Evolutionary conservation across 2,888 invertebrate genomes (phyloP).

Genomic region (Eupithecia pulchellata): DNA sequence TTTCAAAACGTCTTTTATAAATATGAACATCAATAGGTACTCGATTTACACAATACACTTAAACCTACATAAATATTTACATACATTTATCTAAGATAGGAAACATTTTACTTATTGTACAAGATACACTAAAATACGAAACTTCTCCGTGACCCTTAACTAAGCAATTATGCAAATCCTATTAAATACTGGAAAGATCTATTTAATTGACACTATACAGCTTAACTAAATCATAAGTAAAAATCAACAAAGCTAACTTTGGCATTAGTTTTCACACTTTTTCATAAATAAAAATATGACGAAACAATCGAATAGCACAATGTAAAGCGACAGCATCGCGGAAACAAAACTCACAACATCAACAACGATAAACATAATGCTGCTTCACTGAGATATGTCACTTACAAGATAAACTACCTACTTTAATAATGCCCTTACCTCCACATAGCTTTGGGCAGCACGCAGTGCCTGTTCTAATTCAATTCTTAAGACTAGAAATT

Average conservation of each 20-base stretch:
- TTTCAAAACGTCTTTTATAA: slow-evolving; percentile 62
- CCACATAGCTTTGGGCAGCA: slow-evolving; percentile 71
- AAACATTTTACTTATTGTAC: slow-evolving; percentile 82
- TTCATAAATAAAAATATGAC: slow-evolving; percentile 79
- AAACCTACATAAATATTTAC: slow-evolving; percentile 76
- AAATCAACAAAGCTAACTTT: slow-evolving; percentile 85
- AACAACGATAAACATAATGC: slow-evolving; percentile 72
- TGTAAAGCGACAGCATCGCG: slow-evolving; percentile 63
- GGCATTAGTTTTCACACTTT: slow-evolving; percentile 83
- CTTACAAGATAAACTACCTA: slow-evolving; percentile 57
- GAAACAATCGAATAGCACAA: slow-evolving; percentile 78
- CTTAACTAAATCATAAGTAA: slow-evolving; percentile 78
- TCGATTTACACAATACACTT: slow-evolving; percentile 72
- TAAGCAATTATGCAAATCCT: slow-evolving; percentile 77
- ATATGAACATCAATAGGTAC: slow-evolving; percentile 84
- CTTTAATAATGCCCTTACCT: slow-evolving; percentile 77
- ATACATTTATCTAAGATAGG: slow-evolving; percentile 81
- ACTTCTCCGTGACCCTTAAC: slow-evolving; percentile 76
- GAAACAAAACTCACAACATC: slow-evolving; percentile 71
- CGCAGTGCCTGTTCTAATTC: slow-evolving; percentile 70
- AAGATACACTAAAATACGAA: slow-evolving; percentile 76
- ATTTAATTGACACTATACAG: slow-evolving; percentile 84
- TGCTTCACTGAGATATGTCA: slow-evolving; percentile 76
- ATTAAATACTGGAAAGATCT: slow-evolving; percentile 79
- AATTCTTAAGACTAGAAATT: slow-evolving; percentile 83